Conservation (phyloP, 2,113 vertebrate species). For the Cichladusa arquata region DNA sequence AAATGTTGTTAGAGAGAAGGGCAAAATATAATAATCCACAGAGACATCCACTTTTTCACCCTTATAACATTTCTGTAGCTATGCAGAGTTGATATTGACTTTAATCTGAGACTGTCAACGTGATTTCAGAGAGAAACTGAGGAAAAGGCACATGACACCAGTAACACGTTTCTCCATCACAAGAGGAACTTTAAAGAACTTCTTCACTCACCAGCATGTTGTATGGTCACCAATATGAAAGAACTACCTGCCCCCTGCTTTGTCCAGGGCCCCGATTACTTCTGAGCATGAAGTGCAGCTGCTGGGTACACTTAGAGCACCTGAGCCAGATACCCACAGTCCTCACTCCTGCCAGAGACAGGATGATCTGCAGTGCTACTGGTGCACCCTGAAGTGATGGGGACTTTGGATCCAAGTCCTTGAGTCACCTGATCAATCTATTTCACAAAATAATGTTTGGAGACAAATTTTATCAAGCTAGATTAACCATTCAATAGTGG, state of each 20-base stretch:
- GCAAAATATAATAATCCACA: not conserved
- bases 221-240: not conserved
- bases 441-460: not conserved
- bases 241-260: not conserved
- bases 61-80: not conserved
- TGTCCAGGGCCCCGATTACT: not conserved
- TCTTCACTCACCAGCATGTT: not conserved
- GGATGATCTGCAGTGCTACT: not conserved
- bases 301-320: not conserved
- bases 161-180: not conserved
- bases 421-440: not conserved
- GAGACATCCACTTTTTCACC: not conserved
- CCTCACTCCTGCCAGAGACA: accelerated
- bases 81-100: not conserved
- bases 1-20: not conserved
- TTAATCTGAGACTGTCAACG: not conserved
- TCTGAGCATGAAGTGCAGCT: not conserved
- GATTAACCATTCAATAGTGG: not conserved
- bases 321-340: too few species aligned
- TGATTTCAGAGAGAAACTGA: not conserved
- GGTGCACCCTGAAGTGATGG: not conserved
- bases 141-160: not conserved
- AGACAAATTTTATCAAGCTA: not conserved
- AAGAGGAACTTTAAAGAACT: not conserved
- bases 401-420: not conserved